Base-by-base conservation (phyloP, 2,797 vertebrate species). In the Dicrostonyx torquatus region DNA sequence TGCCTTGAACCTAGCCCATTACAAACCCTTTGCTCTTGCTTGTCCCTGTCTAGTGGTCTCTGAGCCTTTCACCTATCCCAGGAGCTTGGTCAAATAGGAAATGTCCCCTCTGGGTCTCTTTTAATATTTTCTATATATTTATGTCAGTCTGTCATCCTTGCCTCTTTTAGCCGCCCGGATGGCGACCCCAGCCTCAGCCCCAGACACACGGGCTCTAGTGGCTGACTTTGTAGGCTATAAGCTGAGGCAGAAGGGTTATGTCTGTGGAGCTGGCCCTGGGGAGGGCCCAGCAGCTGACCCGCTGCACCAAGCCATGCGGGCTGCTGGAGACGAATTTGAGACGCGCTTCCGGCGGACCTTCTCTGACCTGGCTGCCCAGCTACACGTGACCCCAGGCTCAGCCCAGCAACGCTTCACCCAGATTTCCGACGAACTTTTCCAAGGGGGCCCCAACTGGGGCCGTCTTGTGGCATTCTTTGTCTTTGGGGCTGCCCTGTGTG, bases 161-260 rank as follows among this genome's bases (percentile, higher is more conserved):
- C 93, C 90, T 95, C 88, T 95, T 95, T 79, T 93, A 97, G 97
- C 97, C 10, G 94, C 96, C 97, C 97, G 96, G 97, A 98, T 98
- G 98, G 98, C 98, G 97, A 97, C 97, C 97, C 97, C 97, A 94
- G 97, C 98, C 96, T 98, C 97, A 4, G 97, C 97, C 96, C 97
- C 97, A 97, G 98, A 98, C 96, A 97, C 97, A 94, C 97, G 97
- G 93, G 97, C 98, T 97, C 96, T 98, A 94, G 98, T 98, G 95
- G 98, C 97, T 95, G 98, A 98, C 96, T 98, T 98, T 97, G 97
- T 98, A 90, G 97, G 97, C 96, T 98, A 98, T 95, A 98, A 98
- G 90, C 95, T 98, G 95, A 98, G 97, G 91, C 97, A 97, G 94
- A 97, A 97, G 72, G 97, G 97, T 93, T 97, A 97, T 96, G 97